Percentiles rank a stretch among this genome's conserved stretches.
phyloP scores from a whole-genome alignment of 2,113 vertebrate species.

The Semicossyphus pulcher region DNA sequence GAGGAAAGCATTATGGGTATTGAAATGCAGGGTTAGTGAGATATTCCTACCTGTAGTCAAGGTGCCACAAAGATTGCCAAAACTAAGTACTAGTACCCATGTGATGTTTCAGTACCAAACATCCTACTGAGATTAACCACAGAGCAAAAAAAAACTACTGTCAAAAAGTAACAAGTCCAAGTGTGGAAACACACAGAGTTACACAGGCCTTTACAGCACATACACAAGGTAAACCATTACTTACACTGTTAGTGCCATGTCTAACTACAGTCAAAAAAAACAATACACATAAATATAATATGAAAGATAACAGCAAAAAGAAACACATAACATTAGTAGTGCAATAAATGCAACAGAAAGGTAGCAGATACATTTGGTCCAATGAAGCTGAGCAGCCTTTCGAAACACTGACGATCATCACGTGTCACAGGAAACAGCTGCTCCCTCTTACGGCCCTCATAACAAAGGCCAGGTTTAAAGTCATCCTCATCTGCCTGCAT shows the following conservation, averaged over 20 bases:
- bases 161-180: background rate
- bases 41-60: background rate
- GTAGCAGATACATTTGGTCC: constrained; percentile 73
- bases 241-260: constrained; percentile 73
- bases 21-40: too few relatives aligned
- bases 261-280: constrained; percentile 57
- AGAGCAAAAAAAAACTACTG: background rate
- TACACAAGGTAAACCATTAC: constrained; percentile 37
- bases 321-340: constrained; percentile 49
- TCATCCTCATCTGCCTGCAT: background rate
- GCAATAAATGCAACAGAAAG: constrained; percentile 69
- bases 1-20: too few relatives aligned
- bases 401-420: constrained; percentile 47
- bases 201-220: constrained; percentile 49
- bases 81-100: background rate
- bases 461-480: background rate
- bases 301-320: constrained; percentile 37
- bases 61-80: background rate
- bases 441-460: background rate
- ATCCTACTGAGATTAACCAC: background rate
- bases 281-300: constrained; percentile 67
- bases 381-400: constrained; percentile 19
- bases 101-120: background rate
- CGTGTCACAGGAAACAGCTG: background rate
- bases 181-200: constrained; percentile 4